Evolutionary conservation across 2,888 invertebrate genomes (phyloP), one percentile per base, ranked within the genome.

Genomic region (Hipparchia semele): DNA sequence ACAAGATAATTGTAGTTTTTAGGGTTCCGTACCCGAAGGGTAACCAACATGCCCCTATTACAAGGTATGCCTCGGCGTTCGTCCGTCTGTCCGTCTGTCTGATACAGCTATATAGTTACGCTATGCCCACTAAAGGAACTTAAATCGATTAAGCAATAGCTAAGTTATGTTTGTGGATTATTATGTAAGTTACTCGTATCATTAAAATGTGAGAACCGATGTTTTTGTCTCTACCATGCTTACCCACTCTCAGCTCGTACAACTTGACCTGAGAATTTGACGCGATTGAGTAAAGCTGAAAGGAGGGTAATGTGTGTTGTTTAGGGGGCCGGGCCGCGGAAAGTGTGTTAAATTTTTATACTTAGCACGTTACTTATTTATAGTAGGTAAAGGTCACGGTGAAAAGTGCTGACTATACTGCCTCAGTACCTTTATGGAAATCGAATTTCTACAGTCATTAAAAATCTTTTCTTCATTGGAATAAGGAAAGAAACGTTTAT

Each of bases 271-370:
- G 76, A 73, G 76, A 76, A 73, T 73, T 71, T 70, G 73, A 71
- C 77, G 71, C 60, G 76, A 77, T 76, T 79, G 74, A 72, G 76
- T 77, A 76, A 76, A 77, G 64, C 73, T 45, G 62, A 72, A 78
- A 78, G 54, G 76, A 69, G 77, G 77, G 71, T 76, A 75, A 75
- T 74, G 73, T 62, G 71, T 73, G 9, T 51, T 51, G 53, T 7
- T 23, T 33, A 65, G 65, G 53, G 54, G 66, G 71, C 67, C 72
- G 75, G 71, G 77, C 60, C 76, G 71, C 45, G 68, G 58, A 65
- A 73, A 56, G 49, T 75, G 68, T 75, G 74, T 72, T 72, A 68
- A 59, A 23, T 65, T 73, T 68, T 66, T 67, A 45, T n/a, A 23
- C 23, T 23, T 23, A 62, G 49, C 59, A 45, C 54, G 53, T 9